phyloP scores from a whole-genome alignment of 2,797 vertebrate species.

The Alcedo quadribrachys region DNA sequence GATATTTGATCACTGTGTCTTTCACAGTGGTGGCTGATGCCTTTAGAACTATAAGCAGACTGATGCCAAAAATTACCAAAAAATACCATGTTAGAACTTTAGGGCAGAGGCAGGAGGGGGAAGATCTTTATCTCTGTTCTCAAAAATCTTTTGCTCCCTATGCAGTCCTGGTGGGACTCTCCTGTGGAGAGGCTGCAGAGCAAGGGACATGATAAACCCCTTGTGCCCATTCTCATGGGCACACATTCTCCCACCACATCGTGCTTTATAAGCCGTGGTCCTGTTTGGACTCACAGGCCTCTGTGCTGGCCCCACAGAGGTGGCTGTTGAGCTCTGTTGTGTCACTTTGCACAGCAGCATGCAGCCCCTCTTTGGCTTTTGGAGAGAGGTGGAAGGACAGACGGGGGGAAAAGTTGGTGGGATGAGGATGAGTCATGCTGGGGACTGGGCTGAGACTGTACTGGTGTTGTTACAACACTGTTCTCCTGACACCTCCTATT shows the following conservation, averaged over 20 bases:
- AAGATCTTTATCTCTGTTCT: background rate
- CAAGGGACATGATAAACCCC: background rate
- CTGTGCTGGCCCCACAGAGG: accelerated
- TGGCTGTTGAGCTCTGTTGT: background rate
- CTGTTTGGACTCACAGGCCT: background rate
- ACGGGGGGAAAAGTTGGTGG: background rate
- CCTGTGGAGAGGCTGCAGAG: background rate
- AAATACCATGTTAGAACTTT: background rate
- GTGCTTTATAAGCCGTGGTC: background rate
- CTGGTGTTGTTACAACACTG: background rate
- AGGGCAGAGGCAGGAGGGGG: background rate
- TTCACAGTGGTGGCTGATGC: background rate
- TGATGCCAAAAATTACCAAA: background rate
- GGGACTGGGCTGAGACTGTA: background rate
- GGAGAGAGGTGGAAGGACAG: background rate
- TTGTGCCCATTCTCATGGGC: background rate
- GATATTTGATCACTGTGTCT: background rate
- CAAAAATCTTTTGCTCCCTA: background rate
- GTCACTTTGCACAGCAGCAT: background rate
- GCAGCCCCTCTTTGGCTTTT: background rate
- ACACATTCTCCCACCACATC: background rate
- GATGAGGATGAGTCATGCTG: background rate
- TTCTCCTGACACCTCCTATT: background rate
- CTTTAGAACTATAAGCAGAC: background rate
- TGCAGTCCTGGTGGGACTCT: background rate